Evolutionary conservation across 1,140 invertebrate species (phyloP), one percentile per base, ranked within the genome.

Genomic region (Diorhabda sublineata): DNA sequence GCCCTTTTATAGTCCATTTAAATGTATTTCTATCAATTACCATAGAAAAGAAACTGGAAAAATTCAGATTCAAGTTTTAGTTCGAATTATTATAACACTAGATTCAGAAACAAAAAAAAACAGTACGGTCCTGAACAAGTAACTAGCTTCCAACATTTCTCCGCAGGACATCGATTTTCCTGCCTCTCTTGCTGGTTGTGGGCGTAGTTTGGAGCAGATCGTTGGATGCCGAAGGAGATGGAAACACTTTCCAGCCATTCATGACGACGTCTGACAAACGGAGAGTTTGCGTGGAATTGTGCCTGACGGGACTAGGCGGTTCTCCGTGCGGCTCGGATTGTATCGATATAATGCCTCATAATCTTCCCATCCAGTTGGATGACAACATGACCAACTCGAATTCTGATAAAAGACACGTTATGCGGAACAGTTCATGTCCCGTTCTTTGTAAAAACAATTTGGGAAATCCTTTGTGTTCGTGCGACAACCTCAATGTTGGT

Each of bases 291-390:
- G 72, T 75, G 56, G 78, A 80, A 47, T 77, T 82, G 66, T 83
- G 82, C 70, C 69, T 74, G 59, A 74, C 79, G 5, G 82, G 82
- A 66, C 72, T 83, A 70, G 82, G 82, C 63, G 82, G 82, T 52
- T 67, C 72, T 57, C 74, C 80, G 56, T 83, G 82, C 74, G 82
- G 81, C 9, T 74, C 71, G 44, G 69, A 69, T 58, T 83, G 81
- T 76, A 64, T 73, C 63, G 78, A 79, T 69, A 69, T 79, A 67
- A 71, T 74, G 58, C 79, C 78, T 4, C 68, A 70, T 61, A 72
- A 71, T 7, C 11, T 77, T 62, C 74, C 75, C 45, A 43, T 73
- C 63, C 72, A 75, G 71, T 74, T 69, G 41, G 58, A 71, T 44
- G 60, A 60, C 6, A 42, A 56, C 42, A 47, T 43, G 45, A 11